Evolutionary conservation across 2,888 invertebrate species (phyloP), one percentile per base, ranked within the genome.

Genomic region (Athalia circularis): DNA sequence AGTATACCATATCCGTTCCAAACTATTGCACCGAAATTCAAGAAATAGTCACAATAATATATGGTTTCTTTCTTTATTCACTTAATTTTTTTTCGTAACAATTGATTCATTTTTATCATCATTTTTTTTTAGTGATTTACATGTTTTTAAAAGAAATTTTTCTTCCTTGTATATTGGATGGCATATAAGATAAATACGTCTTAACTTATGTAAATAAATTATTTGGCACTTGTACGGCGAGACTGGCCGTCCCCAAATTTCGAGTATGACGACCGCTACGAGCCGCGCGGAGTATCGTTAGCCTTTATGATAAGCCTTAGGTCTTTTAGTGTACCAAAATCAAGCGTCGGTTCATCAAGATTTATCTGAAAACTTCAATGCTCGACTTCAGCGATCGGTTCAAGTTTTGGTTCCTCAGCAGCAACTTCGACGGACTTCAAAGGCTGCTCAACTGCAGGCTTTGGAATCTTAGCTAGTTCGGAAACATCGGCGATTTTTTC

Each of bases 51-150:
- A 61, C 13, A 15, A 59, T 59, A 15, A 13, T 64, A 43, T 64
- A 4, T 45, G 45, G 5, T 45, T 5, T 45, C 59, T 72, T 57
- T 47, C 47, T 29, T 47, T n/a, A 45, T 50, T 75, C 75, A 80
- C 29, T 29, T 29, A 29, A 29, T 29, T 29, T 29, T 88, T 88
- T 89, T 89, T 84, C 84, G 86, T 89, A 90, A 89, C 89, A 88
- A 89, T 90, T 89, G 88, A 89, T 89, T 89, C 80, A 82, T 79
- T 81, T 82, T 79, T 80, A 80, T 80, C 77, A 76, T 68, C 47
- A 79, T 80, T 85, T 84, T 82, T 67, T 70, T 62, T 79, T 61
- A 59, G 79, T 65, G 72, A 76, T 78, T 77, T 80, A 70, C 79
- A 79, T 79, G 79, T 78, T 80, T 29, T 29, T 1, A 29, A 29